Evolutionary conservation across 2,888 invertebrate genomes (phyloP).

Genomic region (Micoletzkya japonica): DNA sequence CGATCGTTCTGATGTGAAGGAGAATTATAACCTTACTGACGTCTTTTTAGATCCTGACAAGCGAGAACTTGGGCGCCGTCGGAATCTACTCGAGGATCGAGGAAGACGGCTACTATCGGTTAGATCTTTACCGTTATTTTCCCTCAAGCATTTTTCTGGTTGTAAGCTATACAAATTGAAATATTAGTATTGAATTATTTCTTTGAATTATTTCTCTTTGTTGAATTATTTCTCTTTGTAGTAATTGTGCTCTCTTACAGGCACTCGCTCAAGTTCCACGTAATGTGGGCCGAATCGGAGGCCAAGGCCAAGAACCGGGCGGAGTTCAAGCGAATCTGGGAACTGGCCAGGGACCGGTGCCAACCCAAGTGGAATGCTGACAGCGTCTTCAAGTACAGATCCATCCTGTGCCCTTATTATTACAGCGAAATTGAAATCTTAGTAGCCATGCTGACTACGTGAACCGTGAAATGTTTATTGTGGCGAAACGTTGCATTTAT

Average conservation of each 20-base stretch:
- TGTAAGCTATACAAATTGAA: no score
- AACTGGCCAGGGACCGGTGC: conserved; percentile 7
- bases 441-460: no score
- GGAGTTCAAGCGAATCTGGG: conserved; percentile 19
- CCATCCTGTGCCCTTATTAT: no score
- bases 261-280: conserved; percentile 25
- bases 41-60: conserved; percentile 20
- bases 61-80: conserved; percentile 5
- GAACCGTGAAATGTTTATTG: no score
- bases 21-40: no score
- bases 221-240: neutral
- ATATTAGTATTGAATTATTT: neutral
- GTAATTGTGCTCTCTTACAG: neutral
- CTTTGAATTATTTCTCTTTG: neutral
- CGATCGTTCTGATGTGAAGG: no score
- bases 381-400: neutral
- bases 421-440: no score
- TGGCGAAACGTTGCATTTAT: no score
- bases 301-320: neutral
- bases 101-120: conserved; percentile 15
- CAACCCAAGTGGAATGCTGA: neutral
- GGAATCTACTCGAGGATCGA: conserved; percentile 20
- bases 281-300: conserved; percentile 20
- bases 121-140: no score
- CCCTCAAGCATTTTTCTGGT: neutral